Evolutionary conservation across 2,888 invertebrate genomes (phyloP), one percentile per base, ranked within the genome.

Genomic region (Silvanus unidentatus): DNA sequence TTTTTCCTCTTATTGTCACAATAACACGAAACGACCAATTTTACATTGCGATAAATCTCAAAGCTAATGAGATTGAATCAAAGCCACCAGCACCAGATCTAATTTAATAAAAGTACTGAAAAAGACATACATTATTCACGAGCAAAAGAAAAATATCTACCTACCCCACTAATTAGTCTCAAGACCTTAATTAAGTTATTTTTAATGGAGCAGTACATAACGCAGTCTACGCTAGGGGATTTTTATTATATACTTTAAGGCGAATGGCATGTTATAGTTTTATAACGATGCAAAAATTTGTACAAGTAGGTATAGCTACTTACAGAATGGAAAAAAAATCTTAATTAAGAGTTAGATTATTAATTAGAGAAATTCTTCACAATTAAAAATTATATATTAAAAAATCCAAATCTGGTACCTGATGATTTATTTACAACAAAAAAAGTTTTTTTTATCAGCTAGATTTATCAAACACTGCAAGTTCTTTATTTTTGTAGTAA

Each of bases 171-270:
- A 79, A 79, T 79, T 78, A 79, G 77, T 74, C 75, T 76, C 76
- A 77, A 78, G 77, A 77, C 75, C 76, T 76, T 78, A 78, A 78
- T 78, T 78, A 77, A 78, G 78, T 78, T 76, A 77, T 78, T 78
- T 78, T 78, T 78, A 78, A 78, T 78, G 77, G 77, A 77, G 76
- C 74, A 74, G 62, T 62, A n/a, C n/a, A n/a, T n/a, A n/a, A n/a
- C n/a, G n/a, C n/a, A 55, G 54, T 55, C 55, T 55, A 54, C 56
- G 59, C 55, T 55, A 53, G 50, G 61, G 60, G 62, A 58, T 52
- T 63, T 60, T 57, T 44, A 50, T 54, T 50, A 54, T 60, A 56
- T 32, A 9, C n/a, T 32, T 54, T 49, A 55, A 52, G 50, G 53
- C 52, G 57, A 57, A 58, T 57, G 44, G 44, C 49, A 47, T 54